Evolutionary conservation across 2,888 invertebrate genomes (phyloP).

Genomic region (Drosophila helvetica): DNA sequence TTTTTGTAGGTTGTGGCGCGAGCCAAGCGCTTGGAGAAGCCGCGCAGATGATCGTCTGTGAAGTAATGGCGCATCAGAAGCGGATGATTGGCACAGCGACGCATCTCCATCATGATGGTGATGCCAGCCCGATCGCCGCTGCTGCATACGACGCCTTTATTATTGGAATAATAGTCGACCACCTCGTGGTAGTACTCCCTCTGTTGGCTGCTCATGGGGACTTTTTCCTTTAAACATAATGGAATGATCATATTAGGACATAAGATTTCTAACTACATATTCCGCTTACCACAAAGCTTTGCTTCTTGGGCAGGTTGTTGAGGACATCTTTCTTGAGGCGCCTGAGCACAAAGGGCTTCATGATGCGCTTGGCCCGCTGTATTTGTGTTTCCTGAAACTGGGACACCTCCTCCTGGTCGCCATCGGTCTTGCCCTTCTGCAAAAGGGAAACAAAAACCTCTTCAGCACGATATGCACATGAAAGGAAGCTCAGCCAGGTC

Average conservation of each 20-base stretch:
- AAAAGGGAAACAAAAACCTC: conserved; percentile 2
- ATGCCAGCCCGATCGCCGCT: conserved; percentile 87
- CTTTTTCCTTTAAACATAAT: conserved; percentile 80
- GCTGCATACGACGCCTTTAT: conserved; percentile 86
- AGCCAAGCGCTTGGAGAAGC: conserved; percentile 89
- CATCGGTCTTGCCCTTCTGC: conserved; percentile 85
- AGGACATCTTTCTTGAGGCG: conserved; percentile 94
- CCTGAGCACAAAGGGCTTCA: conserved; percentile 97
- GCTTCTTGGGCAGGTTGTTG: conserved; percentile 93
- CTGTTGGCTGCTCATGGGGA: conserved; percentile 90
- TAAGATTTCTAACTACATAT: not conserved
- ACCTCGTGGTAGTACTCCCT: conserved; percentile 90
- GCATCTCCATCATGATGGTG: conserved; percentile 95
- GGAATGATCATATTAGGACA: not conserved
- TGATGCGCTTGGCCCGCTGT: conserved; percentile 95
- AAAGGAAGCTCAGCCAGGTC: conserved; percentile 67
- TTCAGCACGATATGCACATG: not conserved
- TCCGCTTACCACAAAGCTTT: conserved; percentile 86
- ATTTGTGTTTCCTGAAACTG: conserved; percentile 96
- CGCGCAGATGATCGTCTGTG: conserved; percentile 86
- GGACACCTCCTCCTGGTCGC: conserved; percentile 87
- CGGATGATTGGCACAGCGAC: conserved; percentile 97
- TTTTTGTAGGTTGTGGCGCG: conserved; percentile 89
- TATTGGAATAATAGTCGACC: conserved; percentile 88
- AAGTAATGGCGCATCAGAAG: conserved; percentile 91